Percentiles rank a stretch among this genome's conserved stretches.
Conservation (phyloP, 2,888 invertebrate genomes). For the Mycogona germanica region DNA sequence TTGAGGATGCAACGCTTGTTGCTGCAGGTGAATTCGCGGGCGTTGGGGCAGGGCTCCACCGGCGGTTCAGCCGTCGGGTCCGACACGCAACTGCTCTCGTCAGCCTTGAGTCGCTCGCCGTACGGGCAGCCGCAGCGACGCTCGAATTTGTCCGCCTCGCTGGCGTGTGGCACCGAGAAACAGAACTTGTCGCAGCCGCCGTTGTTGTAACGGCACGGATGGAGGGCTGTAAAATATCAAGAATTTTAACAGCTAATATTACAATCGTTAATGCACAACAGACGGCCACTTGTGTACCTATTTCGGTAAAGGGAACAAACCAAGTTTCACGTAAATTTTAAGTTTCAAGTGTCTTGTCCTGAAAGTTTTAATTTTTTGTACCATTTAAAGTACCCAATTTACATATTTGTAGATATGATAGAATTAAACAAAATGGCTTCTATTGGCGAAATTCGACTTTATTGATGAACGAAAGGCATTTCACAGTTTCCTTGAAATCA, state of each 20-base stretch:
- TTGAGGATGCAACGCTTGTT: conserved; percentile 86
- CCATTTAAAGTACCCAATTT: not conserved
- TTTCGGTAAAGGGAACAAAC: no score
- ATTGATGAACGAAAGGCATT: not conserved
- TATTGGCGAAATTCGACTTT: not conserved
- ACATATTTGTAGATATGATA: not conserved
- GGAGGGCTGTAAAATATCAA: conserved; percentile 37
- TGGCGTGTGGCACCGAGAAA: conserved; percentile 68
- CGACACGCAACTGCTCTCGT: conserved; percentile 51
- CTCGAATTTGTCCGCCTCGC: conserved; percentile 35
- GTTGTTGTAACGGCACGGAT: conserved; percentile 73
- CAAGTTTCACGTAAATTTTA: no score
- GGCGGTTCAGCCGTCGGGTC: conserved; percentile 81
- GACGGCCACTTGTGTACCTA: no score
- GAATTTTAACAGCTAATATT: not conserved
- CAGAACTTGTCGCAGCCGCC: conserved; percentile 93
- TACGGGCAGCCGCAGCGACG: conserved; percentile 84
- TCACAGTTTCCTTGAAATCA: not conserved
- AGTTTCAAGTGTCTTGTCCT: no score
- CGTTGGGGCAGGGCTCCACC: conserved; percentile 74
- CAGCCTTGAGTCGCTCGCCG: conserved; percentile 62
- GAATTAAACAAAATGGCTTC: no score
- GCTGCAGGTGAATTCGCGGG: conserved; percentile 87
- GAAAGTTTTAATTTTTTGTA: no score
- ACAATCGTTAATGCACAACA: no score